phyloP scores from a whole-genome alignment of 2,888 invertebrate genomes.

The Lamellibrachia columna region DNA sequence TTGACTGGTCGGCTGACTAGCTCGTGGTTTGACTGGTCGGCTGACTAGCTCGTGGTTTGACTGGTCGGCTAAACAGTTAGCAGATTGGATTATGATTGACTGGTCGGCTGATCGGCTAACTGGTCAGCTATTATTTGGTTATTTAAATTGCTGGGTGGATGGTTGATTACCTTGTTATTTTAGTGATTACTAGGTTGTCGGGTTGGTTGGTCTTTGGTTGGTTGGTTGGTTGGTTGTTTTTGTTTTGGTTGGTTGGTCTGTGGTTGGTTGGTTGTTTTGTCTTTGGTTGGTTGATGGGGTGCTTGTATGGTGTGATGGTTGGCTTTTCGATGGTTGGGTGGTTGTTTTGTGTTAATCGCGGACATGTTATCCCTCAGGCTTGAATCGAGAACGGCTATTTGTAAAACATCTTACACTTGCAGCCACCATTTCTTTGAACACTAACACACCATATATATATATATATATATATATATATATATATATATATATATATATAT shows the following conservation, averaged over 20 bases:
- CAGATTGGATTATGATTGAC: too few relatives aligned
- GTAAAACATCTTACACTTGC: too few relatives aligned
- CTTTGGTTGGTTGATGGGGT: neutral
- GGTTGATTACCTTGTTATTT: neutral
- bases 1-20: neutral
- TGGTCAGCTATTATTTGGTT: neutral
- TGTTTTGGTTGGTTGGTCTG: neutral
- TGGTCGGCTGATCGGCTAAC: too few relatives aligned
- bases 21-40: neutral
- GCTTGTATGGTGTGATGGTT: neutral
- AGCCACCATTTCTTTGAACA: too few relatives aligned
- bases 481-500: too few relatives aligned
- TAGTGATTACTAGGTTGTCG: neutral
- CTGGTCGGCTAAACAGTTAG: neutral
- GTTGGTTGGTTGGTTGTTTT: neutral
- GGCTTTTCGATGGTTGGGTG: neutral
- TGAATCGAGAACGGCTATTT: too few relatives aligned
- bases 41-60: neutral
- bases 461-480: too few relatives aligned
- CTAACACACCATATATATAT: too few relatives aligned
- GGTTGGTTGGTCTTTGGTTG: neutral
- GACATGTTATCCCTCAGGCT: too few relatives aligned
- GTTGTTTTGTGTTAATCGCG: neutral
- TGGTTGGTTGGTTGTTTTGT: neutral
- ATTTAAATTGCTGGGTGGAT: neutral